A percentile compares a stretch with the other conserved stretches of the same genome.
These are phyloP conservation scores for Odontothrips loti DNA, from an alignment of 2,888 invertebrate species.

Conservation along the genomic window DNA sequence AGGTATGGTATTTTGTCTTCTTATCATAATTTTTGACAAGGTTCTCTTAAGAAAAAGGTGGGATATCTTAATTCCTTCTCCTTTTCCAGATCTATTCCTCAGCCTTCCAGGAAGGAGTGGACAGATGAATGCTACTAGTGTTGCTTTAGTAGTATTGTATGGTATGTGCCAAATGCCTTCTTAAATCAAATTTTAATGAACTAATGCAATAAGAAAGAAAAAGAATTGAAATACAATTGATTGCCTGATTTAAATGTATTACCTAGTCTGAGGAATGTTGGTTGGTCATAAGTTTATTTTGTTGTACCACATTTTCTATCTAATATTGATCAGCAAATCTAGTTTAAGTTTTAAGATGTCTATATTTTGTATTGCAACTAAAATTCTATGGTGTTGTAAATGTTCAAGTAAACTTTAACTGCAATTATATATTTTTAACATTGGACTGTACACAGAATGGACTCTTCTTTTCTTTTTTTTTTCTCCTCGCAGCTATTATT, in stretches of 20 bases:
- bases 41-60: no score
- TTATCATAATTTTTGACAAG: not conserved
- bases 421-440: not conserved
- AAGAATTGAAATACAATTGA: not conserved
- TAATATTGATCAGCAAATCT: not conserved
- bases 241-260: not conserved
- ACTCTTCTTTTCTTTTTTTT: not conserved
- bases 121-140: not conserved
- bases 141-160: not conserved
- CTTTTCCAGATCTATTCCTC: not conserved
- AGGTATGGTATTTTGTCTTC: not conserved
- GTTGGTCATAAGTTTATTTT: not conserved
- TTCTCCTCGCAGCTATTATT: not conserved
- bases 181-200: not conserved
- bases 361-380: not conserved
- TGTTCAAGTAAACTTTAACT: not conserved
- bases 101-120: not conserved
- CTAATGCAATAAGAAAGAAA: not conserved
- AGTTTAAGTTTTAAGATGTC: not conserved
- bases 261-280: not conserved
- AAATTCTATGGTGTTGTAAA: not conserved
- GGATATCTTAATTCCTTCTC: no score
- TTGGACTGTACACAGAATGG: not conserved
- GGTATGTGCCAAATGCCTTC: not conserved
- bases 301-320: not conserved